Percentiles rank a stretch among this genome's conserved stretches.
These are phyloP conservation scores for Alloplasta piceator DNA, from an alignment of 2,888 invertebrate genomes.

Conservation along the genomic window DNA sequence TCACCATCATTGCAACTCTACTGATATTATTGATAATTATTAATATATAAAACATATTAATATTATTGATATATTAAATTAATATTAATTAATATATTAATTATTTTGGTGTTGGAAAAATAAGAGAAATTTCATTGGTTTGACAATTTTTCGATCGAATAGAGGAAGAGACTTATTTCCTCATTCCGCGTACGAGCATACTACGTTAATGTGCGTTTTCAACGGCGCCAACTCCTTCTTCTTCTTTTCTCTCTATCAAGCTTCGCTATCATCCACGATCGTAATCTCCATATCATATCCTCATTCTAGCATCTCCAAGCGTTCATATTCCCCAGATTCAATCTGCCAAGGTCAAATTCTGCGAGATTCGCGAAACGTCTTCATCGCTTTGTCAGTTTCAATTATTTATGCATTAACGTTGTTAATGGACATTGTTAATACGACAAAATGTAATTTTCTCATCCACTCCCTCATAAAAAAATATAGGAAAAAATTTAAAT, in stretches of 20 bases:
- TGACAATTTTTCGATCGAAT: no score
- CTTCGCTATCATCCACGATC: slow-evolving; percentile 13
- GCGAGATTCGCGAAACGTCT: slow-evolving; percentile 11
- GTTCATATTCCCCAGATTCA: slow-evolving; percentile 18
- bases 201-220: neutral
- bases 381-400: slow-evolving; percentile 12
- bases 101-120: neutral
- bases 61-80: no score
- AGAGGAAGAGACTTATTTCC: no score
- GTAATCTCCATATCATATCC: slow-evolving; percentile 39
- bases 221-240: slow-evolving; percentile 33
- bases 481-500: no score
- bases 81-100: no score
- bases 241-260: neutral
- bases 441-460: no score
- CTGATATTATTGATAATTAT: no score
- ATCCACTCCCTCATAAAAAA: no score
- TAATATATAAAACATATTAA: no score
- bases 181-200: no score
- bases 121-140: no score
- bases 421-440: neutral
- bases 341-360: slow-evolving; percentile 19
- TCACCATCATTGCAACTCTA: no score
- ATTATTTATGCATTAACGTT: slow-evolving; percentile 31
- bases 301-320: slow-evolving; percentile 3